Base-by-base conservation (phyloP, 2,113 vertebrate genomes). In the Leptocoma aspasia region DNA sequence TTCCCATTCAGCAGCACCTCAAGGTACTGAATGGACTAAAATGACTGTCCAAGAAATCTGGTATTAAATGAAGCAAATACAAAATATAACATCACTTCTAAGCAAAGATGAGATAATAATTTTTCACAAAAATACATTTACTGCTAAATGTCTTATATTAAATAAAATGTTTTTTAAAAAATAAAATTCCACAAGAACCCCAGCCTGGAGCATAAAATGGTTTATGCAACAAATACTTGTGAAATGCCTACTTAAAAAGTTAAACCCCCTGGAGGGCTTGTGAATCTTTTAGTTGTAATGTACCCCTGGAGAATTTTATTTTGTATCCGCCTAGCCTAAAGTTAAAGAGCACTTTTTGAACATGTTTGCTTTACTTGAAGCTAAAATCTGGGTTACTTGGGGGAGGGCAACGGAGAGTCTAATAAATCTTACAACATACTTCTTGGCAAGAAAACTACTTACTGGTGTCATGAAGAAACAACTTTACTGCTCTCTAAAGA, bases 341-440 rank as follows among this genome's bases (percentile, higher is more conserved):
- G 94, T 96, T 94, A 93, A 79, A 97, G 92, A 92, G 96, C 85
- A 90, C 72, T 95, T 97, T 97, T 94, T 94, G 85, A 97, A 94
- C 92, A 82, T 95, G 93, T 97, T 97, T 97, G 92, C 96, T 97
- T 97, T 95, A 94, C 97, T 96, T 96, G 49, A 75, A 97, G 96
- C 85, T 83, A 96, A 97, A 98, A 98, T 98, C 97, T 97, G 92
- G 97, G 98, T 98, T 98, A 97, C 94, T 97, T 96, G 95, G 82
- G 94, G 92, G 96, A 97, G 96, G 96, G 97, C 91, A 94, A 88
- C 37, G 71, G 94, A 97, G 94, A 95, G 88, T 93, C 90, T 96
- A 97, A 98, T 98, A 98, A 98, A 98, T 98, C 98, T 98, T 96
- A 96, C 90, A 95, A 95, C 97, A 97, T 91, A 97, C 96, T 97